phyloP scores from a whole-genome alignment of 2,888 invertebrate species.

The Tenthredo scrophulariae region DNA sequence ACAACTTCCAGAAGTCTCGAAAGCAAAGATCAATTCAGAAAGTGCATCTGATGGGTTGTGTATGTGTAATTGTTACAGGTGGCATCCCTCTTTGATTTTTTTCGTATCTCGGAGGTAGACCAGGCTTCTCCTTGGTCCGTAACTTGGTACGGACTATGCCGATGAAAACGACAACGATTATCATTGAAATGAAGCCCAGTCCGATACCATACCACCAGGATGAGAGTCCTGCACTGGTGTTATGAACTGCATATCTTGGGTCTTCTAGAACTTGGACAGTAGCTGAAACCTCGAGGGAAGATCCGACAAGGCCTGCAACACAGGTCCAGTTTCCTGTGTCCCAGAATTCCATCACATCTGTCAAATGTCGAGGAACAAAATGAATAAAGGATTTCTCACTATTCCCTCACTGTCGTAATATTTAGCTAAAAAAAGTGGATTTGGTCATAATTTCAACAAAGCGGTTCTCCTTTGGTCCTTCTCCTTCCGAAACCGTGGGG shows the following conservation, averaged over 20 bases:
- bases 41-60: neutral
- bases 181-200: neutral
- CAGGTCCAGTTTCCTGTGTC: slow-evolving; percentile 68
- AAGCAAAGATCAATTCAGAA: neutral
- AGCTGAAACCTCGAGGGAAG: slow-evolving; percentile 56
- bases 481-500: neutral
- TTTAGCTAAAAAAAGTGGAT: slow-evolving; percentile 44
- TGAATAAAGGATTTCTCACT: neutral
- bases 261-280: slow-evolving; percentile 23
- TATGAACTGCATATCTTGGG: neutral
- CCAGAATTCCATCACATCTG: slow-evolving; percentile 51
- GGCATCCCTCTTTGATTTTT: neutral
- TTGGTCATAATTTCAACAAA: slow-evolving; percentile 35
- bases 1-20: neutral
- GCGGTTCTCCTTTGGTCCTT: neutral
- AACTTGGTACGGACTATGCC: neutral
- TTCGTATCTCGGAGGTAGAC: slow-evolving; percentile 19
- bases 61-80: neutral
- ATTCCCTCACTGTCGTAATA: slow-evolving; percentile 8
- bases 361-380: neutral
- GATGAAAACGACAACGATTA: neutral
- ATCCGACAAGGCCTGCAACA: slow-evolving; percentile 59
- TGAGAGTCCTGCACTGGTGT: neutral
- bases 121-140: neutral
- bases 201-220: neutral